These are phyloP conservation scores for Lagria hirta DNA, from an alignment of 2,888 invertebrate species.

Conservation along the genomic window DNA sequence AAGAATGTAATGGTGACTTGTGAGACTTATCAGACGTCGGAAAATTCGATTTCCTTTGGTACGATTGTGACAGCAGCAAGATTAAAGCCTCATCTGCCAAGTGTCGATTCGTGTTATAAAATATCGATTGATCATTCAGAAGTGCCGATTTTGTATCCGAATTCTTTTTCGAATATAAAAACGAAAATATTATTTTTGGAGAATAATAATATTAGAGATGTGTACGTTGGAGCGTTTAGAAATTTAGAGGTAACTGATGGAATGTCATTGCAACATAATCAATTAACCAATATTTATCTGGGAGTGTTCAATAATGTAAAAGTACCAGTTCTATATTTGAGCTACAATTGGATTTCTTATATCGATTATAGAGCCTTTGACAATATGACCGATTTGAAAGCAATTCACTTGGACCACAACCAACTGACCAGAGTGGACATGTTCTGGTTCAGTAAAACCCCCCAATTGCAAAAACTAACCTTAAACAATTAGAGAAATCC, in stretches of 20 bases:
- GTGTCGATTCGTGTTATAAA: slow-evolving; percentile 5
- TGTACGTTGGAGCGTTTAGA: slow-evolving; percentile 8
- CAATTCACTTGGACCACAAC: slow-evolving; percentile 9
- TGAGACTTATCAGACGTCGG: too few species aligned
- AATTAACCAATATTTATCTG: slow-evolving; percentile 4
- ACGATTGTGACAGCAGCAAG: slow-evolving; percentile 6
- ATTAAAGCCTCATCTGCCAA: slow-evolving; percentile 11
- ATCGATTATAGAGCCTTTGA: slow-evolving; percentile 9
- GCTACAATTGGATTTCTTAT: slow-evolving; percentile 5
- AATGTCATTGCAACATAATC: slow-evolving; percentile 4
- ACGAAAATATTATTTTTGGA: slow-evolving; percentile 5
- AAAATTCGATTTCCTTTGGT: too few species aligned
- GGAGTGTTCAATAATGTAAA: slow-evolving; percentile 8
- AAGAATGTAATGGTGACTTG: slow-evolving; percentile 14
- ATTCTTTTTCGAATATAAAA: slow-evolving; percentile 7
- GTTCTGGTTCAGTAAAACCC: slow-evolving; percentile 9
- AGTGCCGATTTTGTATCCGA: slow-evolving; percentile 1
- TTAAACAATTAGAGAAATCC: slow-evolving; percentile 5
- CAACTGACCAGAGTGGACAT: slow-evolving; percentile 1
- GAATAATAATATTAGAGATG: slow-evolving; percentile 2
- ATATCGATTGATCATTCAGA: slow-evolving; percentile 7
- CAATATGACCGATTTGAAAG: slow-evolving; percentile 8
- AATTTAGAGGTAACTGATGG: slow-evolving; percentile 7
- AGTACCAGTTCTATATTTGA: slow-evolving; percentile 7
- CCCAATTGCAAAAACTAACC: slow-evolving; percentile 3